Evolutionary conservation across 2,113 vertebrate species (phyloP), one percentile per base, ranked within the genome.

Genomic region (Eolophus roseicapilla): DNA sequence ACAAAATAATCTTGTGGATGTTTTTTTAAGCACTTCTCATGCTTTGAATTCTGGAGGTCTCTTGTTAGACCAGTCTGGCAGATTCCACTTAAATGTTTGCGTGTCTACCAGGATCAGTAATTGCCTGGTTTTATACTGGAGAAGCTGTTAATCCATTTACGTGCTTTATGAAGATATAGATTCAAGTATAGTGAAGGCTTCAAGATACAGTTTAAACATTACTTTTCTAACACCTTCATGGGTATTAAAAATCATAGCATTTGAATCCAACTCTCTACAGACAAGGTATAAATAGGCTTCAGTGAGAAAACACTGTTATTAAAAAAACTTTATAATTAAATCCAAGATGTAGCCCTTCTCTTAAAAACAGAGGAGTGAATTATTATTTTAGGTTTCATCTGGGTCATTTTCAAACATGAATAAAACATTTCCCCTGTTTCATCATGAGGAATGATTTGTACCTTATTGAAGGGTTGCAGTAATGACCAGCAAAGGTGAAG

Each of bases 381-480:
- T 91, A 94, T 95, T 86, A 53, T 90, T 87, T 96, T 49, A 80
- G 62, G 69, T 80, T 96, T 76, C 93, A 55, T 52, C 87, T 95
- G 65, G 88, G 93, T 95, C 94, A 79, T 88, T 95, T 96, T 88
- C 37, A 9, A 41, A 2, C 77, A 96, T 96, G 93, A 97, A 96
- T 96, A 96, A 96, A 96, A 97, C 88, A 96, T 97, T 86, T 94
- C 19, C 49, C 76, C 59, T 29, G 86, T n/a, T n/a, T n/a, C n/a
- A n/a, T n/a, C n/a, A n/a, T n/a, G n/a, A n/a, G n/a, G n/a, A n/a
- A n/a, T n/a, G n/a, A n/a, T n/a, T n/a, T n/a, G n/a, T n/a, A n/a
- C 52, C 65, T 89, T 84, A 55, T 25, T 64, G 85, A 94, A 91
- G 79, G 94, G 85, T 87, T 47, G 49, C 63, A 87, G 91, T 68